Conservation (phyloP, 2,113 vertebrate genomes). For the Peromyscus polionotus region DNA sequence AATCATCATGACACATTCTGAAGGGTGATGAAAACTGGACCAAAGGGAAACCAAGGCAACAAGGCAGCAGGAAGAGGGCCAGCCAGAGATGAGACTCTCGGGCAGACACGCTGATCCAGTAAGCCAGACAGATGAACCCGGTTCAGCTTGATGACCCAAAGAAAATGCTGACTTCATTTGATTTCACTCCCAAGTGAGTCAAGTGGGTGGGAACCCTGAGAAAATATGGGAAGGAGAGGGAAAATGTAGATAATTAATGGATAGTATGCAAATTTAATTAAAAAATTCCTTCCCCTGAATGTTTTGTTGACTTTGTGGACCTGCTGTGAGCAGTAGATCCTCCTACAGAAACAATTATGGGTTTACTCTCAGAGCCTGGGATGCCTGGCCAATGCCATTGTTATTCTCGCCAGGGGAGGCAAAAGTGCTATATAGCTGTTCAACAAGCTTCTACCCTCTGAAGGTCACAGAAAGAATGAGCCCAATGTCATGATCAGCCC, state of each 20-base stretch:
- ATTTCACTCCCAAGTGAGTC: slow-evolving; percentile 54
- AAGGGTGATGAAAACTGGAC: neutral
- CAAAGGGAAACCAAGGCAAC: neutral
- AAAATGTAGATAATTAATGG: slow-evolving; percentile 42
- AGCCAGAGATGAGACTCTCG: neutral
- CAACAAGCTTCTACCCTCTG: slow-evolving; percentile 2
- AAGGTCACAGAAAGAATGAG: neutral
- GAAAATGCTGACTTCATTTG: slow-evolving; percentile 22
- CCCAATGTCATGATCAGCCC: neutral
- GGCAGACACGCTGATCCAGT: neutral
- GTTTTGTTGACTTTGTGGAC: slow-evolving; percentile 46
- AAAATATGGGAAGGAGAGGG: slow-evolving; percentile 64
- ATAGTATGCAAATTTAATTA: slow-evolving; percentile 68
- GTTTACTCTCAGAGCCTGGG: neutral
- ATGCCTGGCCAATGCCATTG: neutral
- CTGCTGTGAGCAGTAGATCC: neutral
- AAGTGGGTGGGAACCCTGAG: slow-evolving; percentile 10
- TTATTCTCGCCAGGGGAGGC: neutral
- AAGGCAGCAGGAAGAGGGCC: neutral
- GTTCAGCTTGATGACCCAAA: slow-evolving; percentile 16
- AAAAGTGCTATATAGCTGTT: neutral
- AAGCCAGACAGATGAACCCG: neutral
- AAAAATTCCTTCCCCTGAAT: slow-evolving; percentile 71
- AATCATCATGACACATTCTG: neutral
- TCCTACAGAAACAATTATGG: neutral